phyloP scores from a whole-genome alignment of 1,140 invertebrate genomes.

The Coenobita brevimanus region DNA sequence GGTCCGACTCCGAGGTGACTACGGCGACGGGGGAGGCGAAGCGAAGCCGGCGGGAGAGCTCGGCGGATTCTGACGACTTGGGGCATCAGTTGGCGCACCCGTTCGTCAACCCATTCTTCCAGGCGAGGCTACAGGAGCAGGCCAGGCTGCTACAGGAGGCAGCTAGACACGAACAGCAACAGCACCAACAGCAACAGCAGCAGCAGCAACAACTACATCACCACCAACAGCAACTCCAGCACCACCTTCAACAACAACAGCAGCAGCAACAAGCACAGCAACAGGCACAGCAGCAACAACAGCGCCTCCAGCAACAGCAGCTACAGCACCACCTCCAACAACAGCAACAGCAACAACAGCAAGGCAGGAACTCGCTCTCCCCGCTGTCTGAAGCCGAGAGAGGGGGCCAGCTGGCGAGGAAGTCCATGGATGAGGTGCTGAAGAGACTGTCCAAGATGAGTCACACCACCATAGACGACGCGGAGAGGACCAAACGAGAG shows the following conservation, averaged over 20 bases:
- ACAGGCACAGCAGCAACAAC: constrained; percentile 31
- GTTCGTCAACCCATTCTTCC: constrained; percentile 69
- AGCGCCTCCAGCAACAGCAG: constrained; percentile 31
- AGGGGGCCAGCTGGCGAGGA: constrained; percentile 47
- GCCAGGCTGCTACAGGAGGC: constrained; percentile 64
- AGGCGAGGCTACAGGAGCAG: constrained; percentile 65
- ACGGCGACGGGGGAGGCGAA: constrained; percentile 75
- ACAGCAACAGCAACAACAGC: constrained; percentile 29
- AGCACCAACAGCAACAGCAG: constrained; percentile 72
- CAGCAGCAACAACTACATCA: not conserved
- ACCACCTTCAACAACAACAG: constrained; percentile 39
- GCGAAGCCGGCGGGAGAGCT: constrained; percentile 72
- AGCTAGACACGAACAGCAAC: constrained; percentile 64
- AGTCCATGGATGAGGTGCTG: constrained; percentile 89
- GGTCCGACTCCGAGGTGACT: constrained; percentile 78
- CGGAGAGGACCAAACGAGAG: constrained; percentile 56
- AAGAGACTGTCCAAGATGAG: constrained; percentile 87
- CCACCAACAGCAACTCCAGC: not conserved
- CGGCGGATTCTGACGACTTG: constrained; percentile 54
- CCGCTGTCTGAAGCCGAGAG: constrained; percentile 47
- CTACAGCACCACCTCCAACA: constrained; percentile 21
- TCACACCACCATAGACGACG: constrained; percentile 77
- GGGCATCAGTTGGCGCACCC: constrained; percentile 51
- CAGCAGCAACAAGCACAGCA: constrained; percentile 50
- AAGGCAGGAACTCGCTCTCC: constrained; percentile 70